These are phyloP conservation scores for Calephelis virginiensis DNA, from an alignment of 1,140 invertebrate genomes.

Conservation along the genomic window DNA sequence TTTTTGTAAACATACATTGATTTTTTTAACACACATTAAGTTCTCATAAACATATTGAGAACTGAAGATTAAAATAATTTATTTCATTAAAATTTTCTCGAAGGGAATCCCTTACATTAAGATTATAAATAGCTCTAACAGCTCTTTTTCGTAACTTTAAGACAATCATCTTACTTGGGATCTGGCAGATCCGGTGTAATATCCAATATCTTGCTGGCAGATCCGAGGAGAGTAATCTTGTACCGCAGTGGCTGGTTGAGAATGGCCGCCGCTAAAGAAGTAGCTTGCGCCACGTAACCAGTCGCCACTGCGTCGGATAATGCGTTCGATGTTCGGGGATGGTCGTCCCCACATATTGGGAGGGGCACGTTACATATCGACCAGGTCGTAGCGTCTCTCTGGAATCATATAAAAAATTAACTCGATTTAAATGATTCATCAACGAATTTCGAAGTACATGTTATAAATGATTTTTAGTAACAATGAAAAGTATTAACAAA, in stretches of 20 bases:
- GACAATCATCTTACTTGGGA: conserved; percentile 49
- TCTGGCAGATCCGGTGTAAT: conserved; percentile 57
- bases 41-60: too few species aligned
- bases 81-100: too few species aligned
- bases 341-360: conserved; percentile 61
- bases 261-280: conserved; percentile 48
- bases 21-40: too few species aligned
- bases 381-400: conserved; percentile 52
- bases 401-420: background rate
- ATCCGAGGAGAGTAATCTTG: conserved; percentile 58
- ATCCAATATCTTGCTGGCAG: conserved; percentile 67
- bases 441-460: too few species aligned
- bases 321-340: conserved; percentile 39
- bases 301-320: conserved; percentile 57
- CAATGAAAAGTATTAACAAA: too few species aligned
- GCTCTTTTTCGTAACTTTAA: too few species aligned
- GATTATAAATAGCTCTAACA: too few species aligned
- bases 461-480: too few species aligned
- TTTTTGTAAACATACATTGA: too few species aligned
- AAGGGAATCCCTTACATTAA: too few species aligned
- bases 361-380: conserved; percentile 57
- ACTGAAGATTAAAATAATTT: too few species aligned
- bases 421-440: too few species aligned
- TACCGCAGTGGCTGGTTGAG: conserved; percentile 65
- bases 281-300: conserved; percentile 59